Evolutionary conservation across 2,888 invertebrate species (phyloP), one percentile per base, ranked within the genome.

Genomic region (Cephus pygmeus): DNA sequence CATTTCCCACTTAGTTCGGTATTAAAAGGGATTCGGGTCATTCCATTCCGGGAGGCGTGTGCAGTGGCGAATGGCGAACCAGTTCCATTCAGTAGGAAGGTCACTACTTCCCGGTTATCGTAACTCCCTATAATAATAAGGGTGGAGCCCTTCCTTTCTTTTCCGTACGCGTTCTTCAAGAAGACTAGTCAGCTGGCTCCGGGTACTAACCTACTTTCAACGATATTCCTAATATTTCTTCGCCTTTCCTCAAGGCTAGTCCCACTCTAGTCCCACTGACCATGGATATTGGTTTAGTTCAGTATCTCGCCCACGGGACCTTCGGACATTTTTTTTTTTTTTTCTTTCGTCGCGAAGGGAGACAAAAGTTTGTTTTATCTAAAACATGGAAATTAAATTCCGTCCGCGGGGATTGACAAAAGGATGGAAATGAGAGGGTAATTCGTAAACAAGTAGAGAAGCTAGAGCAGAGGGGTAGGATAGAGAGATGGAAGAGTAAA

Each of bases 341-440:
- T 74, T 40, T n/a, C n/a, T 74, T 34, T n/a, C n/a, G 0, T 36
- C 68, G 68, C n/a, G 75, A 78, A 79, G 30, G 74, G 69, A 77
- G 36, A 73, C 76, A 35, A 74, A 80, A 78, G 79, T 82, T 83
- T 75, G 76, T 79, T 82, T 78, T 75, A 76, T 80, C 76, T 33
- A 33, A 76, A 78, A 78, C 78, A 78, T 78, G 76, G 80, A 86
- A 86, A 84, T 87, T 84, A 79, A 80, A 81, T 81, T 78, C 78
- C 75, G 75, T 78, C 77, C 76, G 81, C 78, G 80, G 79, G 82
- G 81, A 83, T 85, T 85, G 85, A 87, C 86, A 86, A 86, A 86
- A 85, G 86, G 81, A 89, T 88, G 88, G 85, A 89, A 87, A 89
- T 88, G 88, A 89, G 87, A 84, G 82, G 84, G 86, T 88, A 88